Base-by-base conservation (phyloP, 2,113 vertebrate genomes). In the Microtus oregoni region DNA sequence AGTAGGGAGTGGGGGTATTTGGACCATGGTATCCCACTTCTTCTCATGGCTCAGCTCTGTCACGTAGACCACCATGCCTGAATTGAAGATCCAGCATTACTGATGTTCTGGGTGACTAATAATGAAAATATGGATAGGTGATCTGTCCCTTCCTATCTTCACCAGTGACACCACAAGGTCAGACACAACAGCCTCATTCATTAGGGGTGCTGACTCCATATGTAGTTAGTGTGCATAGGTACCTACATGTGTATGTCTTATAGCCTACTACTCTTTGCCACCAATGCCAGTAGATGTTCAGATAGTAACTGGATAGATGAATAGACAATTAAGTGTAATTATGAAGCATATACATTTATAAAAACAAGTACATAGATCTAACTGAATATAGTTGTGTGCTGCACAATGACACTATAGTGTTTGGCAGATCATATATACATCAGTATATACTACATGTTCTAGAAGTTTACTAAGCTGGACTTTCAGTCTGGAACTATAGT, bases 181-280 rank as follows among this genome's bases (percentile, higher is more conserved):
- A 7, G 41, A 52, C 3, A 55, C 79, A 2, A 38, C 4, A 1
- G 47, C 38, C 14, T 77, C 1, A 4, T 15, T 58, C 32, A 41
- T 44, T 44, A 14, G 11, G 8, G 85, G 14, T 17, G 22, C 61
- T 30, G 0, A 3, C 58, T 72, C 10, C 8, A 0, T 15, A 1
- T 50, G 0, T 41, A 5, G n/a, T 44, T 89, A 35, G 7, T 15
- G 32, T 47, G 38, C 35, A 8, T 13, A 2, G 17, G 68, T 11
- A 44, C 44, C 55, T 63, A 4, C n/a, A 13, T 8, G 5, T 4
- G 5, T 12, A 14, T 77, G 15, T 24, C 35, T 35, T 26, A 19
- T 15, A 72, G 26, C 32, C 22, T 63, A 35, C 83, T 44, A 1
- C 38, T 4, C 1, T 47, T 75, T 8, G 28, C n/a, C 65, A 19